Evolutionary conservation across 2,113 vertebrate genomes (phyloP).

Genomic region (Phaetusa simplex): DNA sequence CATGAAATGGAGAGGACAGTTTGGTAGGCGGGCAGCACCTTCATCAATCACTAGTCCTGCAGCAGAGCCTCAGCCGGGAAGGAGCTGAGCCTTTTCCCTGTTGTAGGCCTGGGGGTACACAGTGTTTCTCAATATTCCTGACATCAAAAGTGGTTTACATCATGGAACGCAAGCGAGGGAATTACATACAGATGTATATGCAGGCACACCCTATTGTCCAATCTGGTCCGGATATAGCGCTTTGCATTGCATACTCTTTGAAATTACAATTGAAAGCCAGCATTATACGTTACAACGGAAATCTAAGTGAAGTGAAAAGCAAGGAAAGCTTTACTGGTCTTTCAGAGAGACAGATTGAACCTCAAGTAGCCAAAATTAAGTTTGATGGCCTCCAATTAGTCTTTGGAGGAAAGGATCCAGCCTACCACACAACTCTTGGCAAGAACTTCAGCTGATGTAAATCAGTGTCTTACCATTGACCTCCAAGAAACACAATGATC

Average conservation of each 20-base stretch:
- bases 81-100: neutral
- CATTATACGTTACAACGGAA: neutral
- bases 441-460: slow-evolving; percentile 51
- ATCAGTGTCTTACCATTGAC: slow-evolving; percentile 25
- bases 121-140: neutral
- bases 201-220: slow-evolving; percentile 18
- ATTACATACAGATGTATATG: slow-evolving; percentile 51
- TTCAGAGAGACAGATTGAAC: slow-evolving; percentile 40
- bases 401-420: slow-evolving; percentile 46
- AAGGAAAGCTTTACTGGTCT: slow-evolving; percentile 20
- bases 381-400: slow-evolving; percentile 61
- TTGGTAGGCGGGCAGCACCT: neutral
- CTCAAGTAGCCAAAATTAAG: slow-evolving; percentile 54
- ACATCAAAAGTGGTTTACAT: slow-evolving; percentile 52
- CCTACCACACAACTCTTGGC: slow-evolving; percentile 45
- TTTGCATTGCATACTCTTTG: neutral
- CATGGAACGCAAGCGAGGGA: neutral
- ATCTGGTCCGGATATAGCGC: neutral
- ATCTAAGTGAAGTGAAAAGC: slow-evolving; percentile 37
- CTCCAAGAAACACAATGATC: slow-evolving; percentile 19
- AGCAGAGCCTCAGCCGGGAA: neutral
- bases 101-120: neutral
- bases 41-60: neutral
- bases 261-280: slow-evolving; percentile 45
- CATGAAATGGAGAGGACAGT: neutral